Evolutionary conservation across 2,797 vertebrate genomes (phyloP).

Genomic region (Myripristis murdjan): DNA sequence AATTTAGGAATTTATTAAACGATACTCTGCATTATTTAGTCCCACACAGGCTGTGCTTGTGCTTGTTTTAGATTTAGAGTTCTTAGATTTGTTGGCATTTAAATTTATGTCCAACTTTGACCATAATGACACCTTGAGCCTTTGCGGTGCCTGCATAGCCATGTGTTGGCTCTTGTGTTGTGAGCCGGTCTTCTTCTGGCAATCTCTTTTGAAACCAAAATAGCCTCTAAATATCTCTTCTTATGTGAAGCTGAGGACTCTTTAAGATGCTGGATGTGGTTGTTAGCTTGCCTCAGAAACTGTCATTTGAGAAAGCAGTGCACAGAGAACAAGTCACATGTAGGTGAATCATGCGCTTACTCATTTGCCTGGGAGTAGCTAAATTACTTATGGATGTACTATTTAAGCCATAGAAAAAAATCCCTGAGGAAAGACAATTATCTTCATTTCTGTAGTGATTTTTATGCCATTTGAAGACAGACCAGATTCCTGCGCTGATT

Average conservation of each 20-base stretch:
- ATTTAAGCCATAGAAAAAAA: constrained; percentile 31
- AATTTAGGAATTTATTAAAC: neutral
- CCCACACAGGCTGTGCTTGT: neutral
- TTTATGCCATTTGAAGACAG: neutral
- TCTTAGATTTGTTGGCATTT: neutral
- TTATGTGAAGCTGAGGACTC: too few species aligned
- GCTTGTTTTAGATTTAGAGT: neutral
- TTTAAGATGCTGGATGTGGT: neutral
- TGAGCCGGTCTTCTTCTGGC: neutral
- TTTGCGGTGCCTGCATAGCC: too few species aligned
- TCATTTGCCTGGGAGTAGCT: constrained; percentile 23
- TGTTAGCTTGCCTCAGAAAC: neutral
- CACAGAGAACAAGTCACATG: constrained; percentile 8
- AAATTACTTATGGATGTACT: constrained; percentile 31
- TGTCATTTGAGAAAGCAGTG: neutral
- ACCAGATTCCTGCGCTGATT: constrained; percentile 1
- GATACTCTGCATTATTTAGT: neutral
- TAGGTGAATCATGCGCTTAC: constrained; percentile 27
- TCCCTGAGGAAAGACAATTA: constrained; percentile 3
- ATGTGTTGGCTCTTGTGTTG: too few species aligned
- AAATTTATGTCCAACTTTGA: neutral
- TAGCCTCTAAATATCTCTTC: too few species aligned
- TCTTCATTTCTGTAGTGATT: constrained; percentile 6
- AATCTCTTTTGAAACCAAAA: neutral
- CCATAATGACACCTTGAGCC: neutral